These are phyloP conservation scores for Vireo griseus DNA, from an alignment of 2,797 vertebrate species.

Conservation along the genomic window DNA sequence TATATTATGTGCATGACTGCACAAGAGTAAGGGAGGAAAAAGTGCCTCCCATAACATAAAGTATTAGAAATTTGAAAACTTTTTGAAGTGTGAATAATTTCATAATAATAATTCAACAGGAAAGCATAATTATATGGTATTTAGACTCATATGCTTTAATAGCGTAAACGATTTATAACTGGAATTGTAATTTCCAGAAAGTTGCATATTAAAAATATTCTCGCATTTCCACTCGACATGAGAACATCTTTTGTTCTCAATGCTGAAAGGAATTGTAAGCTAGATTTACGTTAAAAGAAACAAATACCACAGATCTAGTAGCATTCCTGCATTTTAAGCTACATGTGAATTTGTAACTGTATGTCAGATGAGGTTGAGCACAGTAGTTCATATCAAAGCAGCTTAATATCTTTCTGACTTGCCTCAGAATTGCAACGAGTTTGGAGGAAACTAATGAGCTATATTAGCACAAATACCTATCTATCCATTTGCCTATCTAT, in stretches of 20 bases:
- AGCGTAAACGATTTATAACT: neutral
- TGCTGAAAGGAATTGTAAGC: neutral
- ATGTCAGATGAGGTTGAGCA: neutral
- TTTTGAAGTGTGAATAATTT: neutral
- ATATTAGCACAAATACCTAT: neutral
- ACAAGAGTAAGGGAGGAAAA: neutral
- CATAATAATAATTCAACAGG: slow-evolving; percentile 1
- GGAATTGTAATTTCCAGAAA: slow-evolving; percentile 2
- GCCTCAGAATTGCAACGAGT: neutral
- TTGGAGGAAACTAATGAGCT: neutral
- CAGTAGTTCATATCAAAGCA: neutral
- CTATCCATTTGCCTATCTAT: neutral
- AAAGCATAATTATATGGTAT: slow-evolving; percentile 3
- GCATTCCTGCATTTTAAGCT: neutral
- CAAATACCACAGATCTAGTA: neutral
- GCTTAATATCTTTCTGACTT: neutral
- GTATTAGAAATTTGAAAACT: neutral
- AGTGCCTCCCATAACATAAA: neutral
- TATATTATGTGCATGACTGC: neutral
- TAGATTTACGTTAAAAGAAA: neutral
- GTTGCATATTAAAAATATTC: neutral
- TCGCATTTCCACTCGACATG: neutral
- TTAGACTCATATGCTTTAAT: neutral
- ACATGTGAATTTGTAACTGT: neutral
- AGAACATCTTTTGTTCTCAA: neutral